A percentile compares a stretch with the other conserved stretches of the same genome.
Evolutionary conservation across 2,888 invertebrate species (phyloP).

Genomic region (Tipula confusa): DNA sequence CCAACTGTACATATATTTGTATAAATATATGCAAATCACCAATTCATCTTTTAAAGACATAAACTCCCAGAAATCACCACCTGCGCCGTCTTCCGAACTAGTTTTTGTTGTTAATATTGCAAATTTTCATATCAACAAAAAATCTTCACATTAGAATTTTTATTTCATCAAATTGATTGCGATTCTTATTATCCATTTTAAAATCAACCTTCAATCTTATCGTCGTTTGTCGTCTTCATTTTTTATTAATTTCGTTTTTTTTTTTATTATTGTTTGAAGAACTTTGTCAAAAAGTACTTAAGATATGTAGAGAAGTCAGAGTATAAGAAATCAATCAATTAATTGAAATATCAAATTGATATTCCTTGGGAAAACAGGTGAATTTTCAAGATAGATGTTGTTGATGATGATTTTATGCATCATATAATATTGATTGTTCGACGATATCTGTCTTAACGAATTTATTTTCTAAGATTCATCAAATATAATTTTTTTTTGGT

Average conservation of each 20-base stretch:
- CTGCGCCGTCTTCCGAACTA: background rate
- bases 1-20: too few relatives aligned
- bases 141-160: background rate
- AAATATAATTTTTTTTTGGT: background rate
- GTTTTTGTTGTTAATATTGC: background rate
- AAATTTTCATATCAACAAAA: background rate
- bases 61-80: background rate
- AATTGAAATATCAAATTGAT: slow-evolving; percentile 25
- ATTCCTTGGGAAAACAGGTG: slow-evolving; percentile 25
- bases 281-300: slow-evolving; percentile 6
- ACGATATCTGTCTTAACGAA: background rate
- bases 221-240: background rate
- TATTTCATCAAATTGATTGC: slow-evolving; percentile 12
- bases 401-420: slow-evolving; percentile 21
- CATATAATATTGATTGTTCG: background rate
- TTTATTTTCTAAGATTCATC: slow-evolving; percentile 1
- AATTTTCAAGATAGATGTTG: background rate
- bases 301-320: background rate
- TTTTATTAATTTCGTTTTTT: background rate
- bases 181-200: background rate
- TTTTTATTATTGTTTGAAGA: background rate
- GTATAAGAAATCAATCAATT: slow-evolving; percentile 5
- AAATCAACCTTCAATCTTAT: slow-evolving; percentile 6
- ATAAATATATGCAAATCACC: too few relatives aligned
- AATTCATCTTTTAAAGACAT: background rate